Conservation (phyloP, 2,797 vertebrate genomes). For the Anguilla anguilla region DNA sequence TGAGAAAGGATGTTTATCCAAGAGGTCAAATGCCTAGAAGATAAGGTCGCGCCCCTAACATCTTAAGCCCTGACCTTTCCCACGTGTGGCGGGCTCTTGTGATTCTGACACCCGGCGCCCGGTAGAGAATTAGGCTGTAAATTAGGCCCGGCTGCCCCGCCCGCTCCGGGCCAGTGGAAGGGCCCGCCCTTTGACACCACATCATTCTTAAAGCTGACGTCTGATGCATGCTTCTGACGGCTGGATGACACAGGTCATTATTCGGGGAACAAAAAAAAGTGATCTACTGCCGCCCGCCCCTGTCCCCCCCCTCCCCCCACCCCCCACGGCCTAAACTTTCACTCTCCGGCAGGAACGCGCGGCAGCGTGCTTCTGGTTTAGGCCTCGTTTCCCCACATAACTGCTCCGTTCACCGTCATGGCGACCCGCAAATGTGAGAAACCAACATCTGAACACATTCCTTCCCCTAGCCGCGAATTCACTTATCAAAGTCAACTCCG, state of each 20-base stretch:
- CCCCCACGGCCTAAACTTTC: neutral
- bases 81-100: conserved; percentile 84
- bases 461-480: neutral
- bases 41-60: conserved; percentile 86
- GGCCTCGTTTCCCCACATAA: neutral
- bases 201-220: conserved; percentile 64
- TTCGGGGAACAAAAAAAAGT: conserved; percentile 29
- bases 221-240: conserved; percentile 59
- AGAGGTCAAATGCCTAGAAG: conserved; percentile 90
- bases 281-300: conserved; percentile 21
- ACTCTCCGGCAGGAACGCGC: neutral
- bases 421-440: neutral
- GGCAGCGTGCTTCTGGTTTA: neutral
- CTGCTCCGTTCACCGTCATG: no score
- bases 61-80: conserved; percentile 86
- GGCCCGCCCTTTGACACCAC: conserved; percentile 25
- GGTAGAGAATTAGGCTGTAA: conserved; percentile 76
- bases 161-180: conserved; percentile 15
- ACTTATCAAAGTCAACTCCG: neutral
- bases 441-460: neutral
- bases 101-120: conserved; percentile 81
- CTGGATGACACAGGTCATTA: conserved; percentile 48
- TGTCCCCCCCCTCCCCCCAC: no score
- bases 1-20: conserved; percentile 91
- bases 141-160: conserved; percentile 63